Evolutionary conservation across 1,140 invertebrate genomes (phyloP), one percentile per base, ranked within the genome.

Genomic region (Neodiprion virginianus): DNA sequence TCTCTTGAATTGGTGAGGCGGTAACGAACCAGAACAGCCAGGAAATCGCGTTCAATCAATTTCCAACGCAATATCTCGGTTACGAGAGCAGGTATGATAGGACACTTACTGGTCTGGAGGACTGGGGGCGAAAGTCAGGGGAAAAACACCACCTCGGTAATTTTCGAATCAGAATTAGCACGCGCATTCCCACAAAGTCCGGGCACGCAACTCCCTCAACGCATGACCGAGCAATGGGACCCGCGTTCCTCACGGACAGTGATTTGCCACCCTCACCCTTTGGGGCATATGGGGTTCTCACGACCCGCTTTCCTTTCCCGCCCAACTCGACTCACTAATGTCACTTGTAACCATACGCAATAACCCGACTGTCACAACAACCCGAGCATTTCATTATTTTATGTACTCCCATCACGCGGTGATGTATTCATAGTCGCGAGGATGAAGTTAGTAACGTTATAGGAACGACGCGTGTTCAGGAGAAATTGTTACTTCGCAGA

Each of bases 261-360:
- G 85, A 86, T 86, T 86, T 61, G 85, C 84, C 84, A 85, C 76
- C 80, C 80, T 80, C 81, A 76, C 78, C 48, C 68, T 74, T 69
- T 75, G 76, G 73, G 77, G 78, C 85, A 85, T 84, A 86, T 86
- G 85, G 85, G 84, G 84, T 85, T 86, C 85, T 86, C 85, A 86
- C 85, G 85, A 81, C 74, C 80, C 78, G 77, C 78, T 69, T 69
- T 72, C 49, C 0, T 49, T 65, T 65, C 17, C 61, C 61, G 17
- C 61, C 12, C 11, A 14, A 23, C 14, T 40, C 28, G 10, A 69
- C 67, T 12, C 67, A 17, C 67, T 69, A 69, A 69, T 69, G 67
- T 69, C 67, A 21, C 14, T 69, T 47, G 11, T 23, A 69, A 69
- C 21, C 67, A 23, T 69, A 21, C 23, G 21, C 21, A 47, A 69